Evolutionary conservation across 2,113 vertebrate species (phyloP).

Genomic region (Poeciliopsis retropinna): DNA sequence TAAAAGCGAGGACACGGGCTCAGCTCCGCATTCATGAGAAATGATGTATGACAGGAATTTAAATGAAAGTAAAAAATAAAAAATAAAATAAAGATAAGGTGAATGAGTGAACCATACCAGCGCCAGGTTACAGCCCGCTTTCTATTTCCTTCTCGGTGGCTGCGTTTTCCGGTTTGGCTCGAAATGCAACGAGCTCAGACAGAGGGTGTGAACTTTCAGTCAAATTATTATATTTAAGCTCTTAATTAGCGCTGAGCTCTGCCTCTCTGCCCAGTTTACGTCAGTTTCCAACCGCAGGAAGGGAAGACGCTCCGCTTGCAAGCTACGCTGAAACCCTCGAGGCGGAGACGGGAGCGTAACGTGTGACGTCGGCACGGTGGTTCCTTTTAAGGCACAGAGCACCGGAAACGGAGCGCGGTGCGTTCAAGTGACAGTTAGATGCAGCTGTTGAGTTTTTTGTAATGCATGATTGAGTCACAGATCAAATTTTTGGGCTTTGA

Average conservation of each 20-base stretch:
- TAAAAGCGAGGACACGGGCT: not conserved
- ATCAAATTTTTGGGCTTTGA: too few relatives aligned
- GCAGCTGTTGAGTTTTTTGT: too few relatives aligned
- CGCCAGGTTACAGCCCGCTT: constrained; percentile 1
- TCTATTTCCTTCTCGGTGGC: constrained; percentile 1
- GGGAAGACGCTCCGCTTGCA: constrained; percentile 10
- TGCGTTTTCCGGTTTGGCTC: not conserved
- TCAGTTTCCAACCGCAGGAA: constrained; percentile 47
- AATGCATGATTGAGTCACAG: too few relatives aligned
- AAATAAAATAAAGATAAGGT: constrained; percentile 4
- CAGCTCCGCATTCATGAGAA: not conserved
- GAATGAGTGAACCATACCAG: constrained; percentile 18
- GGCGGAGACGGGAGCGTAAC: constrained; percentile 2
- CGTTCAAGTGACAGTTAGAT: constrained; percentile 14
- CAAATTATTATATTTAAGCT: not conserved
- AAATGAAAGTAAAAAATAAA: not conserved
- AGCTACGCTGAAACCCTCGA: constrained; percentile 5
- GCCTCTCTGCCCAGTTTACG: constrained; percentile 32
- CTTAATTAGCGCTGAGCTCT: not conserved
- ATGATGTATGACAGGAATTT: not conserved
- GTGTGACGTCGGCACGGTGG: not conserved
- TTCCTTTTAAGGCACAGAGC: not conserved
- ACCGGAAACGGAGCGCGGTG: constrained; percentile 2
- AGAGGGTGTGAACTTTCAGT: not conserved
- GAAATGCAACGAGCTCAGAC: not conserved